Conservation (phyloP, 2,113 vertebrate genomes). For the Alethe diademata region DNA sequence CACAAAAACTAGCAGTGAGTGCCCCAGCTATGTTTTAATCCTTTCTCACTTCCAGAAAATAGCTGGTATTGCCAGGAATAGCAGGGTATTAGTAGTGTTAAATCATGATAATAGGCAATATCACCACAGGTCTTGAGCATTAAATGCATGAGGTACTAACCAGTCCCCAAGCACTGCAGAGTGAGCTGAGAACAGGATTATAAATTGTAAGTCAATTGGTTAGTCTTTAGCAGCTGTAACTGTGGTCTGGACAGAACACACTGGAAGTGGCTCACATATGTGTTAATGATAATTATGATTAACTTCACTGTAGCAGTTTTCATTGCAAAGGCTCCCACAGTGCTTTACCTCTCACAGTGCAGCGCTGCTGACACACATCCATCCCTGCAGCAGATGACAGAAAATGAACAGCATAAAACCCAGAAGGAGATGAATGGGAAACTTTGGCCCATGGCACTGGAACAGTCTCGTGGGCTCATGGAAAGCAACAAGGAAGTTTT, state of each 20-base stretch:
- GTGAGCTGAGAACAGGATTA: conserved; percentile 2
- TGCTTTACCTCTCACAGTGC: not conserved
- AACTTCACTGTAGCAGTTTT: not conserved
- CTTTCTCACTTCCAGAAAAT: not conserved
- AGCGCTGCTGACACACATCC: not conserved
- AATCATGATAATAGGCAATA: conserved; percentile 8
- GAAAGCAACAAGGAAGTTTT: not conserved
- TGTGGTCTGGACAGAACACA: not conserved
- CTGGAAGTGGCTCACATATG: not conserved
- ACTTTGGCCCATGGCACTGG: not conserved
- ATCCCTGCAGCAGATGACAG: not conserved
- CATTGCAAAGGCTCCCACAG: not conserved
- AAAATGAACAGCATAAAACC: not conserved
- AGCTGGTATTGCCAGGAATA: not conserved
- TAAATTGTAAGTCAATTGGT: not conserved
- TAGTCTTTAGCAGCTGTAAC: not conserved
- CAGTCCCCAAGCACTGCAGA: not conserved
- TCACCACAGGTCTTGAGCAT: not conserved
- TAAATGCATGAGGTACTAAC: conserved; percentile 16
- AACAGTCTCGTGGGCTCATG: not conserved
- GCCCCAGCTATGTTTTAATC: not conserved
- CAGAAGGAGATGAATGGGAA: not conserved
- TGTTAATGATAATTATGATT: conserved; percentile 18
- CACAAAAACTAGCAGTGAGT: not conserved
- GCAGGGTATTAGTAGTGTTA: conserved; percentile 8